Evolutionary conservation across 2,113 vertebrate species (phyloP), one percentile per base, ranked within the genome.

Genomic region (Solea senegalensis): DNA sequence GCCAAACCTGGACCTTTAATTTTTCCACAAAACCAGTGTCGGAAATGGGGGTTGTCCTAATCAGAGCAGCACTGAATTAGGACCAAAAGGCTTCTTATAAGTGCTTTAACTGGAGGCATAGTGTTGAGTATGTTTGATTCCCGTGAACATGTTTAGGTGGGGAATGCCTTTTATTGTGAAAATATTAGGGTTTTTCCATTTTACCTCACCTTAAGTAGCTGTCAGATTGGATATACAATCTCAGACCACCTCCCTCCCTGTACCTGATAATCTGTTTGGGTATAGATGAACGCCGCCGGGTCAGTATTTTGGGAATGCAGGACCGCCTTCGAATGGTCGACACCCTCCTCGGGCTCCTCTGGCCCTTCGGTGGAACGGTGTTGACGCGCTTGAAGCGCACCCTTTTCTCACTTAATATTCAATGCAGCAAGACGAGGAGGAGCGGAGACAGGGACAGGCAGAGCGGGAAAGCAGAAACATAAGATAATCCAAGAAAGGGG

Each of bases 261-360:
- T 97, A 96, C 96, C 96, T 98, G 94, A 97, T 94, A 68, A 97
- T 94, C 1, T 93, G 95, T 93, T 95, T 92, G 83, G 96, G 95
- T 72, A 97, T 91, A 57, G 95, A 94, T 78, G 93, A 92, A 78
- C 87, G 91, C 27, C 90, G 83, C 9, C 87, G 72, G 28, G 60
- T 67, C 74, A 87, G 80, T 78, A 92, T 90, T 89, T 92, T 91
- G 71, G 91, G 91, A 60, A 89, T 61, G 69, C 91, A 92, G 69
- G 91, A 92, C 28, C 91, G 93, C 90, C 96, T 96, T 57, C 94
- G 93, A 60, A 71, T 16, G 26, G 72, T 54, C 59, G 94, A 92
- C 76, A 85, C 93, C 74, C 94, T 95, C 88, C 91, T 89, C 80
- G 94, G 94, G 81, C 86, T 91, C 83, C 90, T 93, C 87, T 92